Base-by-base conservation (phyloP, 2,888 invertebrate genomes). In the Tanypteryx hageni region DNA sequence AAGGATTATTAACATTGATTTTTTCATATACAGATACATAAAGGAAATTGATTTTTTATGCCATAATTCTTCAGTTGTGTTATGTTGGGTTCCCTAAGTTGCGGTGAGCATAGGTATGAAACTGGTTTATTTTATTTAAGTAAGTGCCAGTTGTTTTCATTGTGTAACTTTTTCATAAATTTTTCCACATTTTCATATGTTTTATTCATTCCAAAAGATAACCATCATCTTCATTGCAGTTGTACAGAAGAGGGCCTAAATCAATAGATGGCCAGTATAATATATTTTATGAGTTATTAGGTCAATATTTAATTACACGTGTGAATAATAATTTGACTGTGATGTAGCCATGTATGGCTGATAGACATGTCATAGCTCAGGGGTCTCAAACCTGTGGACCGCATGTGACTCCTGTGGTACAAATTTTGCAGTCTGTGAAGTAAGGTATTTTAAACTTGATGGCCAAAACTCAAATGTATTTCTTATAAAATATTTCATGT, bases 1-100 rank as follows among this genome's bases (percentile, higher is more conserved):
- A 64, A 64, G 10, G 89, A 64, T 89, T n/a, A 89, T 44, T 64
- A 64, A 89, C 44, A 89, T 89, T 31, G 56, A 44, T 89, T 83
- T 83, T 89, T 89, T 89, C 64, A 64, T 61, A 89, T 18, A 64
- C 89, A 76, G 44, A 76, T 76, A 76, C 22, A 27, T 27, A 22
- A 76, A 27, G 76, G 76, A 11, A 76, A 27, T 22, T 76, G 76
- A 76, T 14, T 8, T 76, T 76, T 76, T 76, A 27, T 76, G 27
- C 22, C 27, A 22, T 76, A 44, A 76, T 76, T 76, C 44, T 44
- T 44, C 44, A 44, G 1, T 76, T 76, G 76, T 76, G 44, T 76
- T 27, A 22, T 22, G 7, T 22, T 76, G 76, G 18, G 76, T 76
- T 76, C 18, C 27, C 14, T 76, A 76, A 27, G 22, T 27, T 76